Percentiles rank a stretch among this genome's conserved stretches.
Conservation (phyloP, 2,888 invertebrate genomes). For the Xestobium rufovillosum region DNA sequence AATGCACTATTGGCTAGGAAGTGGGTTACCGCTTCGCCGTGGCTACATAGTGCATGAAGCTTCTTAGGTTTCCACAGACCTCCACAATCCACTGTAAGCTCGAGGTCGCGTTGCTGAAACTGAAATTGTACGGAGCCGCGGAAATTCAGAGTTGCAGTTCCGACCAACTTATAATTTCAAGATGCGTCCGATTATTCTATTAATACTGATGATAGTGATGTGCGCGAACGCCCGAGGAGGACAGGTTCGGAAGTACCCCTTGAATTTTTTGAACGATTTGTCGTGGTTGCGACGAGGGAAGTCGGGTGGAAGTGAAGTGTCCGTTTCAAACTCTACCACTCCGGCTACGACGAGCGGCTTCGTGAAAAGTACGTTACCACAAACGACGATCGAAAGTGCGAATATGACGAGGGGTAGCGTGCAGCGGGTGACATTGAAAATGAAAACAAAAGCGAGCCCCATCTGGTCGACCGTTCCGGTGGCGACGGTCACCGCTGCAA, state of each 20-base stretch:
- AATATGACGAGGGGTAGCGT: no score
- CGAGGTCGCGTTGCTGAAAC: no score
- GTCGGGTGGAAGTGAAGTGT: constrained; percentile 25
- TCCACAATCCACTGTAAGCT: constrained; percentile 37
- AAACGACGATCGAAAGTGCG: constrained; percentile 13
- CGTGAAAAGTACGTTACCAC: constrained; percentile 16
- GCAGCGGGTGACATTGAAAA: constrained; percentile 2
- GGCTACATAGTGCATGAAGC: constrained; percentile 35
- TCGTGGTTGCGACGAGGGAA: constrained; percentile 36
- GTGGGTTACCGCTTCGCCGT: constrained; percentile 39
- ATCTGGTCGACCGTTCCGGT: constrained; percentile 20
- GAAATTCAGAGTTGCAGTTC: constrained; percentile 23
- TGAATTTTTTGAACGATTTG: constrained; percentile 30
- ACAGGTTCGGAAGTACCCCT: constrained; percentile 38
- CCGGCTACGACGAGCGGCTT: constrained; percentile 7
- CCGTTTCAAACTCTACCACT: constrained; percentile 13
- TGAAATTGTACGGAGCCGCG: constrained; percentile 16
- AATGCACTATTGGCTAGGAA: constrained; percentile 41
- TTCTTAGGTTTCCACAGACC: constrained; percentile 37
- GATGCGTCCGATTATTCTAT: constrained; percentile 31
- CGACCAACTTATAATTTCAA: constrained; percentile 19
- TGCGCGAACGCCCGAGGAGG: constrained; percentile 32
- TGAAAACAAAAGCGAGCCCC: constrained; percentile 33
- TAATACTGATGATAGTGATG: constrained; percentile 29
- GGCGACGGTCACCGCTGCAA: constrained; percentile 33